These are phyloP conservation scores for Apodemia zela DNA, from an alignment of 2,888 invertebrate genomes.

Conservation along the genomic window DNA sequence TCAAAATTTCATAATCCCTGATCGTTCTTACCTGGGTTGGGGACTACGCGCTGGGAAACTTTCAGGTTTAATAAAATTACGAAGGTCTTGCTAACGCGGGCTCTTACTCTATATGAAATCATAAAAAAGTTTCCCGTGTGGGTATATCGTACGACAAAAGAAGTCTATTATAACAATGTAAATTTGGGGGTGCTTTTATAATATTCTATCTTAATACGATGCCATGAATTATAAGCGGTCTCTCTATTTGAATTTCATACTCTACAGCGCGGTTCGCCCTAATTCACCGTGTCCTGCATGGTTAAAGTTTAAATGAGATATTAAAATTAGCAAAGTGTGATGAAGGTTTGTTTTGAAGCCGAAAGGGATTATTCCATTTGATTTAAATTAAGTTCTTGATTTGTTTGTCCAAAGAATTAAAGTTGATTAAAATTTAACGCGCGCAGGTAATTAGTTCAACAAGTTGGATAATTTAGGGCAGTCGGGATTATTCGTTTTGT, in stretches of 20 bases:
- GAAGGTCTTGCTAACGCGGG: no score
- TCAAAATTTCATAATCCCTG: no score
- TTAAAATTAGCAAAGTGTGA: constrained; percentile 34
- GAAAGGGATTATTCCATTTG: constrained; percentile 29
- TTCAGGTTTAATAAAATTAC: no score
- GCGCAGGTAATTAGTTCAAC: no score
- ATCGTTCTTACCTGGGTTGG: no score
- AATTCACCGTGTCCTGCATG: constrained; percentile 9
- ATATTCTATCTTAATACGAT: constrained; percentile 13
- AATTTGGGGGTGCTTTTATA: constrained; percentile 14
- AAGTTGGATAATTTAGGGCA: no score
- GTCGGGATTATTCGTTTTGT: no score
- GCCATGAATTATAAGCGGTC: constrained; percentile 17
- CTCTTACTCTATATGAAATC: no score
- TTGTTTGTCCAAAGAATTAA: background rate
- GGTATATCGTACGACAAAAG: background rate
- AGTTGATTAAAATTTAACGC: no score
- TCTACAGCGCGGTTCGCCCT: background rate
- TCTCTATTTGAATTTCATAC: constrained; percentile 19
- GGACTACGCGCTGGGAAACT: no score
- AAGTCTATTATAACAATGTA: constrained; percentile 10
- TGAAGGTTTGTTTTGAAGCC: constrained; percentile 26
- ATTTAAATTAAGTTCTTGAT: constrained; percentile 7
- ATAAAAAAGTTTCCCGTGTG: background rate
- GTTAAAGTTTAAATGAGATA: constrained; percentile 35